A percentile compares a stretch with the other conserved stretches of the same genome.
Conservation (phyloP, 2,113 vertebrate genomes). For the Sialia sialis region DNA sequence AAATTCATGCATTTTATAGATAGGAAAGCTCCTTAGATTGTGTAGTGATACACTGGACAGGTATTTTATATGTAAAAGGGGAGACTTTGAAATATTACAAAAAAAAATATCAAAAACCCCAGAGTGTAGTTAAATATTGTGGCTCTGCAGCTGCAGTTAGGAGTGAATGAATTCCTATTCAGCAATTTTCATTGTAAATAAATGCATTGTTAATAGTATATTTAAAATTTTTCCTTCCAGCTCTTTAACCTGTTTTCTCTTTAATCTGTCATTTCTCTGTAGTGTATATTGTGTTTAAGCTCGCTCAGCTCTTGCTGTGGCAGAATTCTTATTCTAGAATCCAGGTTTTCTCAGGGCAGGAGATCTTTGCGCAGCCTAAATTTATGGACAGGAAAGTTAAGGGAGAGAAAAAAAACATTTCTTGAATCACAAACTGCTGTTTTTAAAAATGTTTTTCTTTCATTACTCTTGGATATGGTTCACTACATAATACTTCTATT, state of each 20-base stretch:
- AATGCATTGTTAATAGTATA: neutral
- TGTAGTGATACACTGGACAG: neutral
- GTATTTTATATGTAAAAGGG: neutral
- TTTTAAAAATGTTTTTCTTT: neutral
- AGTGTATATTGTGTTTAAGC: neutral
- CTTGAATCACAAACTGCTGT: neutral
- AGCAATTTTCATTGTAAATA: neutral
- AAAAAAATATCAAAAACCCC: neutral
- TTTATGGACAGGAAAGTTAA: neutral
- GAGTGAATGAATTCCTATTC: neutral
- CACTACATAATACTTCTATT: neutral
- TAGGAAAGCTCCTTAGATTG: neutral
- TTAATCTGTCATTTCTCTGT: neutral
- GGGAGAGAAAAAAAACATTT: neutral
- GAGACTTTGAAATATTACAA: neutral
- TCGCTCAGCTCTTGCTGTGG: neutral
- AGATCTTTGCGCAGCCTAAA: neutral
- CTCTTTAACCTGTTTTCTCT: neutral
- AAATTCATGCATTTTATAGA: rapidly evolving
- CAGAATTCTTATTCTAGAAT: neutral
- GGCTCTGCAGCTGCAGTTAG: neutral
- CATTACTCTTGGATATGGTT: neutral
- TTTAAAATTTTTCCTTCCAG: neutral
- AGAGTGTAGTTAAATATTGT: neutral
- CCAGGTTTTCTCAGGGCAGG: neutral